phyloP scores from a whole-genome alignment of 2,797 vertebrate species.

The Acanthurus leucopareius region DNA sequence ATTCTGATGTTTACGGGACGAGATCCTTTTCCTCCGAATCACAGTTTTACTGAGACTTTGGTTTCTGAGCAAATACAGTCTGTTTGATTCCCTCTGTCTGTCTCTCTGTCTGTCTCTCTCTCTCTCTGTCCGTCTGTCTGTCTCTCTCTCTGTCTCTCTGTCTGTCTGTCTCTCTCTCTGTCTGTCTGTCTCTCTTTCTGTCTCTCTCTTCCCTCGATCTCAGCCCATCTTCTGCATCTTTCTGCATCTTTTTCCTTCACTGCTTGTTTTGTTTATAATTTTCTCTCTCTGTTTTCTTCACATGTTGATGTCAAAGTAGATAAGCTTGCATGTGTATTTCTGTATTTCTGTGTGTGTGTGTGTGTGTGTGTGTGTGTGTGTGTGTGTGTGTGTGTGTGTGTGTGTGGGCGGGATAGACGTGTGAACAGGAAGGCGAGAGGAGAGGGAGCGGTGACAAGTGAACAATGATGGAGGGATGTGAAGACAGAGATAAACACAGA shows the following conservation, averaged over 20 bases:
- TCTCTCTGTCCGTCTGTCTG: too few relatives aligned
- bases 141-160: not conserved
- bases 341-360: not conserved
- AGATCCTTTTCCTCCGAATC: too few relatives aligned
- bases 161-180: too few relatives aligned
- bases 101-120: too few relatives aligned
- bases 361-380: constrained; percentile 2
- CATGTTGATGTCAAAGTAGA: constrained; percentile 22
- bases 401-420: constrained; percentile 26
- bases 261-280: not conserved
- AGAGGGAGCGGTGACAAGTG: constrained; percentile 45
- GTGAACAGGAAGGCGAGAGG: constrained; percentile 33
- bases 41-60: too few relatives aligned
- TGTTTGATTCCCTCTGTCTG: too few relatives aligned
- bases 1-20: too few relatives aligned
- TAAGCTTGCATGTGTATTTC: not conserved
- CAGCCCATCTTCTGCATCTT: too few relatives aligned
- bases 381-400: constrained; percentile 8
- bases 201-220: not conserved
- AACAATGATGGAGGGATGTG: constrained; percentile 48
- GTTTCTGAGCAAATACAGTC: too few relatives aligned
- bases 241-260: too few relatives aligned
- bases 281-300: not conserved
- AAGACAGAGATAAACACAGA: constrained; percentile 14
- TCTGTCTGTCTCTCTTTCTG: not conserved